Evolutionary conservation across 2,113 vertebrate species (phyloP), one percentile per base, ranked within the genome.

Genomic region (Okapia johnstoni): DNA sequence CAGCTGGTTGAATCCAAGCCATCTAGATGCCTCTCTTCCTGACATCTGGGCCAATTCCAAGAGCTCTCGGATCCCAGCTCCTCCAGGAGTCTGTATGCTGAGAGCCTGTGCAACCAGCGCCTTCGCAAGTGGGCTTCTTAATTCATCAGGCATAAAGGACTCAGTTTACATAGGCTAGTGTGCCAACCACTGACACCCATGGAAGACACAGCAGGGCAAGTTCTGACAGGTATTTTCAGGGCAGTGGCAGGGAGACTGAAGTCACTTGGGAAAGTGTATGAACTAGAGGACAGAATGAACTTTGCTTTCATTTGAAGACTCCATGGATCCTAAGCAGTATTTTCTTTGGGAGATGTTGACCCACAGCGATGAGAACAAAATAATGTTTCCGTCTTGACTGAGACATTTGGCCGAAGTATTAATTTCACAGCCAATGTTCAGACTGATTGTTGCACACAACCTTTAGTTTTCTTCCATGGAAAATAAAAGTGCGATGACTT

Each of bases 1-100:
- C 88, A 70, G 93, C 84, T 76, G 52, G 79, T 48, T 85, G 92
- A 90, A 96, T 73, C 9, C 43, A 55, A 83, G 63, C 89, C 91
- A 55, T 19, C 57, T 80, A 81, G 93, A 96, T 93, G 83, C 76
- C 23, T 33, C 52, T 61, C 57, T 89, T 73, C 60, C 80, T 87
- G 89, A 97, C 48, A 3, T 15, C 43, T 14, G 1, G 77, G 58
- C 40, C 43, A 2, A 16, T 52, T 95, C 96, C 96, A 81, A 61
- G 84, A 83, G 26, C 54, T 90, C 77, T 91, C 58, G 25, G 26
- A 40, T 16, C 30, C 17, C n/a, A 4, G 77, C 61, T 87, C 88
- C 70, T 66, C 4, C 1, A 36, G 93, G 93, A 92, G 48, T 76
- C 55, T 52, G 83, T 0, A 0, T 13, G 61, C 83, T 12, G 36